A percentile compares a stretch with the other conserved stretches of the same genome.
phyloP scores from a whole-genome alignment of 2,888 invertebrate genomes.

The Drosophila mimica region DNA sequence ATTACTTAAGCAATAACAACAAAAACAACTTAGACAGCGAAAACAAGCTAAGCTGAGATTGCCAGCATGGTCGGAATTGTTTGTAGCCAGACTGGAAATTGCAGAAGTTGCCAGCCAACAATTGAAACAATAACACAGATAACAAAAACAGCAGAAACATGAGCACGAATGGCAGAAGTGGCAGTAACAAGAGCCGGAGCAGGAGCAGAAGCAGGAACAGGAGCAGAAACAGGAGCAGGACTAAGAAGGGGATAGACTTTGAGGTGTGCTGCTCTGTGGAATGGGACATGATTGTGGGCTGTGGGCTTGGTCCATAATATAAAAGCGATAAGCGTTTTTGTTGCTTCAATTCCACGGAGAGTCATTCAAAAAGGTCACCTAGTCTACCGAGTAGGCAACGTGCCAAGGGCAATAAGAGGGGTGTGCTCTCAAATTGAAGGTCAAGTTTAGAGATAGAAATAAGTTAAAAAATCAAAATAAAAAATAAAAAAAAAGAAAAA shows the following conservation, averaged over 20 bases:
- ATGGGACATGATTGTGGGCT: slow-evolving; percentile 9
- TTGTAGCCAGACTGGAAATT: slow-evolving; percentile 53
- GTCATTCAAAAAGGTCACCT: slow-evolving; percentile 74
- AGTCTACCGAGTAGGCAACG: slow-evolving; percentile 27
- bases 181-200: neutral
- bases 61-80: slow-evolving; percentile 48
- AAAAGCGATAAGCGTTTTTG: slow-evolving; percentile 72
- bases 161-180: neutral
- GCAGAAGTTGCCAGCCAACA: slow-evolving; percentile 55
- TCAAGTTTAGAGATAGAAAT: slow-evolving; percentile 62
- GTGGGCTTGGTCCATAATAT: slow-evolving; percentile 58
- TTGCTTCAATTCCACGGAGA: slow-evolving; percentile 69
- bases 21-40: slow-evolving; percentile 26
- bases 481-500: neutral
- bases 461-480: slow-evolving; percentile 27
- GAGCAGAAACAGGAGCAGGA: neutral
- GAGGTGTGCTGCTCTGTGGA: slow-evolving; percentile 38
- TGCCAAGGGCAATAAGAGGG: neutral
- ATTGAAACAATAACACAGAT: slow-evolving; percentile 63
- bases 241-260: slow-evolving; percentile 4
- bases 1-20: slow-evolving; percentile 67
- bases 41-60: slow-evolving; percentile 34
- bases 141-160: slow-evolving; percentile 14
- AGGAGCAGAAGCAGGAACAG: neutral
- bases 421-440: slow-evolving; percentile 54